A percentile compares a stretch with the other conserved stretches of the same genome.
Conservation (phyloP, 2,797 vertebrate genomes). For the Leontocebus nigricollis region DNA sequence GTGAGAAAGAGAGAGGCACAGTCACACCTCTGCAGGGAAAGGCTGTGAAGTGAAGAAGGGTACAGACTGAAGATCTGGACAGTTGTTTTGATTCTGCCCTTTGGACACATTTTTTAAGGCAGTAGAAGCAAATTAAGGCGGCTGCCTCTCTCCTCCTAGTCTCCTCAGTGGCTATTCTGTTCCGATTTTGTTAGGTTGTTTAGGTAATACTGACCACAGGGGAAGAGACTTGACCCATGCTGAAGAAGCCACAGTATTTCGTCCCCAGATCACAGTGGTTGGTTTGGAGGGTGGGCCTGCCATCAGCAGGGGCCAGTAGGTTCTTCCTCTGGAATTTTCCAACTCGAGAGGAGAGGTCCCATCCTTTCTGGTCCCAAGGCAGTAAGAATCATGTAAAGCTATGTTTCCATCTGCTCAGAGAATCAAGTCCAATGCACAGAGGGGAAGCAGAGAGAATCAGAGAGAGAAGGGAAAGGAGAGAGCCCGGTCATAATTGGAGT, state of each 20-base stretch:
- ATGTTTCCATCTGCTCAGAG: neutral
- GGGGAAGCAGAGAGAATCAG: neutral
- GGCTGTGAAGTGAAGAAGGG: neutral
- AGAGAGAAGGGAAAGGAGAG: neutral
- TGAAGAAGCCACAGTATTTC: neutral
- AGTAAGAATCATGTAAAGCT: neutral
- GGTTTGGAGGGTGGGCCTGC: neutral
- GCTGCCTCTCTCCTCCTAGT: neutral
- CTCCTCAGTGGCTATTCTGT: neutral
- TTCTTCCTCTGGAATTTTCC: slow-evolving; percentile 19
- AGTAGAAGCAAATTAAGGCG: neutral
- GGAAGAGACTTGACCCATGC: neutral
- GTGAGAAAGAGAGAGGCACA: neutral
- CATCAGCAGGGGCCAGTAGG: neutral
- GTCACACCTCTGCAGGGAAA: neutral
- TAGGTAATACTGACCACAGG: neutral
- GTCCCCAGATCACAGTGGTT: neutral
- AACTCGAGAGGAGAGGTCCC: neutral
- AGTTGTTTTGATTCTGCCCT: neutral
- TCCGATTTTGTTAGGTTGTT: neutral
- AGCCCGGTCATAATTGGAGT: neutral
- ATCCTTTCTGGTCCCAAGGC: neutral
- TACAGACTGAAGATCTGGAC: neutral
- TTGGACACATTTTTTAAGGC: neutral
- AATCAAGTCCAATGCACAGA: neutral